A percentile compares a stretch with the other conserved stretches of the same genome.
Conservation (phyloP, 2,113 vertebrate species). For the Entelurus aequoreus region DNA sequence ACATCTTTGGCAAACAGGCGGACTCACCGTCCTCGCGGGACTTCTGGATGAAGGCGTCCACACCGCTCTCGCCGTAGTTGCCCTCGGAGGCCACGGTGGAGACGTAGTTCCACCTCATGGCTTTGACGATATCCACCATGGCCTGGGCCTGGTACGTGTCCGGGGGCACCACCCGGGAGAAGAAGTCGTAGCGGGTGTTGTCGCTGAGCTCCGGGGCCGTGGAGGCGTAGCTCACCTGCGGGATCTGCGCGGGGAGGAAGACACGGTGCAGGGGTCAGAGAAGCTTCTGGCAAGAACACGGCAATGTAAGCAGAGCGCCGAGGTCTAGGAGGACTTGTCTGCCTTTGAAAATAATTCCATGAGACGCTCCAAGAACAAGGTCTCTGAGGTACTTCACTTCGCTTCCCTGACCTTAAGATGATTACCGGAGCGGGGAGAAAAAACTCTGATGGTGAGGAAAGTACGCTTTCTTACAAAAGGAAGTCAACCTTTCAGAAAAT, state of each 20-base stretch:
- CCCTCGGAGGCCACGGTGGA: conserved; percentile 93
- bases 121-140: conserved; percentile 95
- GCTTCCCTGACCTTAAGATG: conserved; percentile 8
- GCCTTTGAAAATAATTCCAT: conserved; percentile 39
- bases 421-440: conserved; percentile 5
- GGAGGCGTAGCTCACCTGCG: conserved; percentile 99
- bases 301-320: too few relatives aligned
- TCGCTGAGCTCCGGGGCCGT: conserved; percentile 96
- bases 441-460: not conserved
- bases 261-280: not conserved
- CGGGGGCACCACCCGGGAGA: conserved; percentile 93
- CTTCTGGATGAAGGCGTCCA: conserved; percentile 95
- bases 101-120: conserved; percentile 93
- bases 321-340: conserved; percentile 6
- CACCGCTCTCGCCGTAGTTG: conserved; percentile 94
- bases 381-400: conserved; percentile 23
- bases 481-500: too few relatives aligned
- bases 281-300: not conserved
- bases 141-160: conserved; percentile 98
- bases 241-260: conserved; percentile 79
- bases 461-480: too few relatives aligned
- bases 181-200: conserved; percentile 97
- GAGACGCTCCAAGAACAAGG: conserved; percentile 31
- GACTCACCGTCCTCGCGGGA: conserved; percentile 91
- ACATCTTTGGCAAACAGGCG: not conserved